A percentile compares a stretch with the other conserved stretches of the same genome.
Conservation (phyloP, 1,140 invertebrate species). For the Bradynema listronoti region DNA sequence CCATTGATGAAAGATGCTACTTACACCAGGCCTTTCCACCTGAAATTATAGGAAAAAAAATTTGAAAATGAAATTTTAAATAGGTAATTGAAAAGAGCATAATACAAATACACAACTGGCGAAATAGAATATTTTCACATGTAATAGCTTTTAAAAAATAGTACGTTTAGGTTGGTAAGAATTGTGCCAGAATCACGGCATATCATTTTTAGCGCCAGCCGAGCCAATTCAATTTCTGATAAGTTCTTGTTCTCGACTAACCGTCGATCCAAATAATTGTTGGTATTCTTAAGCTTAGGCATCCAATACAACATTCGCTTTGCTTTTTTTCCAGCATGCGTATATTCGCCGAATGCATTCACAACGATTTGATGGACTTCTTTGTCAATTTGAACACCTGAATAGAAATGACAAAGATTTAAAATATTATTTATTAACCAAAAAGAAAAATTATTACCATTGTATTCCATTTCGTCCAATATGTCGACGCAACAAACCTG, state of each 20-base stretch:
- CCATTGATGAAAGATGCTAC: slow-evolving; percentile 78
- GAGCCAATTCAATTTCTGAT: slow-evolving; percentile 75
- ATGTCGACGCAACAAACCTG: slow-evolving; percentile 81
- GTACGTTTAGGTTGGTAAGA: neutral
- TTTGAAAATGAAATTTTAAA: no score
- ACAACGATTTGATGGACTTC: slow-evolving; percentile 76
- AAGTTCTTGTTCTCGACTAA: slow-evolving; percentile 59
- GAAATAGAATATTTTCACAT: neutral
- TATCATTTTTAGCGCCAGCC: slow-evolving; percentile 77
- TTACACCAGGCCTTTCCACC: slow-evolving; percentile 57
- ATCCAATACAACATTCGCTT: slow-evolving; percentile 95
- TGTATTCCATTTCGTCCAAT: slow-evolving; percentile 80
- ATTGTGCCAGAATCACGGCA: slow-evolving; percentile 70
- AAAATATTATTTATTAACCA: slow-evolving; percentile 11
- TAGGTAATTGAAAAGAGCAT: slow-evolving; percentile 7
- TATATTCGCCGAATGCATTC: slow-evolving; percentile 74
- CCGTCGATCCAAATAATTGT: slow-evolving; percentile 78
- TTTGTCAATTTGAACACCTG: slow-evolving; percentile 79
- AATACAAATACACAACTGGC: slow-evolving; percentile 13
- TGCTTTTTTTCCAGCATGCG: slow-evolving; percentile 73
- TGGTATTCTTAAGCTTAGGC: slow-evolving; percentile 85
- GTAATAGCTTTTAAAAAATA: neutral
- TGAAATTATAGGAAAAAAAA: slow-evolving; percentile 5
- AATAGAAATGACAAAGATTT: slow-evolving; percentile 30
- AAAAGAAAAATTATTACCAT: slow-evolving; percentile 64